A percentile compares a stretch with the other conserved stretches of the same genome.
Conservation (phyloP, 2,113 vertebrate species). For the Phylloscopus trochiloides region DNA sequence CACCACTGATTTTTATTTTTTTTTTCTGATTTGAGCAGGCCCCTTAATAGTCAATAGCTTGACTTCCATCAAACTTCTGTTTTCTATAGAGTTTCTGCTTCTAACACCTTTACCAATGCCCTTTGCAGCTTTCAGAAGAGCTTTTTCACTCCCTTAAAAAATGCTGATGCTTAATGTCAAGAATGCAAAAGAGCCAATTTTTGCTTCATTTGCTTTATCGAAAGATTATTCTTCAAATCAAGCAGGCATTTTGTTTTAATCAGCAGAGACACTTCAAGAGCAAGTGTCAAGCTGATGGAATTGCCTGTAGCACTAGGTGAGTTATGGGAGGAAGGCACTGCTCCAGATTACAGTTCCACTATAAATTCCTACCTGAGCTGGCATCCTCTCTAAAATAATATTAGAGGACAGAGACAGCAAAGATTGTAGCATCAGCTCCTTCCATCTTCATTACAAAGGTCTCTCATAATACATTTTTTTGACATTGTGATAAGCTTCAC, state of each 20-base stretch:
- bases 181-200: conserved; percentile 1
- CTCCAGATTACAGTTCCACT: conserved; percentile 24
- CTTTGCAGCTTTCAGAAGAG: background rate
- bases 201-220: conserved; percentile 28
- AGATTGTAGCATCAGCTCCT: conserved; percentile 20
- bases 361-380: conserved; percentile 36
- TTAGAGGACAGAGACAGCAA: conserved; percentile 34
- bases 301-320: conserved; percentile 27
- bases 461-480: background rate
- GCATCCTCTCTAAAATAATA: conserved; percentile 25
- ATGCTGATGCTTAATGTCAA: background rate
- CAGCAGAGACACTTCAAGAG: conserved; percentile 29
- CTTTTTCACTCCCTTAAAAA: background rate
- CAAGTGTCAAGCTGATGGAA: conserved; percentile 50
- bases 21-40: background rate
- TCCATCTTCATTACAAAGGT: conserved; percentile 29
- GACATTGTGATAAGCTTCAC: background rate
- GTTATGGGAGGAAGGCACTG: conserved; percentile 13
- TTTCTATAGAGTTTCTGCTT: background rate
- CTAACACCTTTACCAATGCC: background rate
- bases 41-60: too few relatives aligned
- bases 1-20: background rate
- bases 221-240: conserved; percentile 39
- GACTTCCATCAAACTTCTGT: background rate
- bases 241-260: conserved; percentile 36